Evolutionary conservation across 2,797 vertebrate genomes (phyloP), one percentile per base, ranked within the genome.

Genomic region (Catostomus latipinnis): DNA sequence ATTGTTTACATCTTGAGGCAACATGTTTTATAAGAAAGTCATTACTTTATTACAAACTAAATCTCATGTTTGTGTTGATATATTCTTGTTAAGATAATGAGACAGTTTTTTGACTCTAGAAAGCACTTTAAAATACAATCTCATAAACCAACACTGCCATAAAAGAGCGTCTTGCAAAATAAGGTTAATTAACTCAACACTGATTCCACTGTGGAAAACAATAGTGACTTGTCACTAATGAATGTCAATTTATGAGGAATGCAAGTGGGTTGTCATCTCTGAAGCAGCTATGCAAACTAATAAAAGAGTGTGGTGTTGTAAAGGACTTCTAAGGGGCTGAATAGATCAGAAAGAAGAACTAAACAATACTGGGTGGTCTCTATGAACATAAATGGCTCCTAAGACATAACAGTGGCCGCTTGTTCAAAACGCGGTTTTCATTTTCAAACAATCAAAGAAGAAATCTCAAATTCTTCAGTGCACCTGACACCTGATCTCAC

Each of bases 281-380:
- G 43, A 45, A 46, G 53, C 66, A 48, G 49, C 50, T 52, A 74
- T 67, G 16, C 49, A 49, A 48, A 18, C n/a, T 61, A 58, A 72
- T n/a, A 16, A 61, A 74, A 34, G 48, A 43, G 53, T 22, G 12
- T 13, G 6, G 63, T 1, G 16, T 4, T 22, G 53, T 66, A 76
- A 4, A 74, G 45, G 16, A 57, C 5, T 13, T 48, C 43, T 60
- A 48, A 61, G 58, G 52, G 18, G 71, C 76, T 46, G 45, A 74
- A 66, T 53, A 76, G 34, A 3, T 34, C 34, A 34, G 34, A 34
- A 34, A 34, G 34, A 34, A 34, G 34, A 34, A 8, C 67, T 61
- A 53, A 12, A 79, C 72, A 71, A 74, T 63, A 58, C 45, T 49
- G 46, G 66, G 60, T 48, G 81, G 71, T 73, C 70, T 78, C 76